Conservation (phyloP, 1,140 invertebrate species). For the Ceratosolen fusciceps region DNA sequence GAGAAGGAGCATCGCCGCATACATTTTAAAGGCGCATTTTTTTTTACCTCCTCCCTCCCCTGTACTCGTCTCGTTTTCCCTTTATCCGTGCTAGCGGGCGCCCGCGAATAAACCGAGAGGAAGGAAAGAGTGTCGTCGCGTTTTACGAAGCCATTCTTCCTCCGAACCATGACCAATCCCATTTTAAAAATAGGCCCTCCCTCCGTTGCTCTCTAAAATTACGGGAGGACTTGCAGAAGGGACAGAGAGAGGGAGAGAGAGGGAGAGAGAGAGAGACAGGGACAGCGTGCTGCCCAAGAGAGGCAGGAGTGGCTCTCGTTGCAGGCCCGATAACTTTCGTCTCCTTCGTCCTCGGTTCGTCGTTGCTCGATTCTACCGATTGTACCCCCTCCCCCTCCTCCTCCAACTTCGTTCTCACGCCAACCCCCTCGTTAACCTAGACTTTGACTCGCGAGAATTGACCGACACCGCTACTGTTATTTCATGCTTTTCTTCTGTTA, state of each 20-base stretch:
- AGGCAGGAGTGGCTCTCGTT: no score
- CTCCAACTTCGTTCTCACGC: no score
- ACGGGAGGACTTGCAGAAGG: conserved; percentile 30
- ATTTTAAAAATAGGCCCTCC: conserved; percentile 45
- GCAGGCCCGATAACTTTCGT: no score
- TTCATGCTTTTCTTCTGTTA: background rate
- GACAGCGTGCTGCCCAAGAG: no score
- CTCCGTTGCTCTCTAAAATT: background rate
- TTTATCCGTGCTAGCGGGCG: conserved; percentile 6
- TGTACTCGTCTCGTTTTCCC: conserved; percentile 24
- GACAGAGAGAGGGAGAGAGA: no score
- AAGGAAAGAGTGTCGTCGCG: no score
- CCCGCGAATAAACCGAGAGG: background rate
- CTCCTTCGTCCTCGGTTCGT: no score
- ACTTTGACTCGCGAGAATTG: background rate
- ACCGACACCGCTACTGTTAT: background rate
- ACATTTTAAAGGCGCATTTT: conserved; percentile 38
- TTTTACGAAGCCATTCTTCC: conserved; percentile 2
- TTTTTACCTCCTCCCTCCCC: background rate
- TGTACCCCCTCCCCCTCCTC: no score
- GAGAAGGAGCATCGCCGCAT: no score
- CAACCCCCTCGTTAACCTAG: no score
- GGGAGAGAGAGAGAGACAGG: no score
- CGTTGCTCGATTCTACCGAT: no score
- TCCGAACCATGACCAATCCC: conserved; percentile 47